These are phyloP conservation scores for Penaeus monodon DNA, from an alignment of 2,888 invertebrate genomes.

Conservation along the genomic window DNA sequence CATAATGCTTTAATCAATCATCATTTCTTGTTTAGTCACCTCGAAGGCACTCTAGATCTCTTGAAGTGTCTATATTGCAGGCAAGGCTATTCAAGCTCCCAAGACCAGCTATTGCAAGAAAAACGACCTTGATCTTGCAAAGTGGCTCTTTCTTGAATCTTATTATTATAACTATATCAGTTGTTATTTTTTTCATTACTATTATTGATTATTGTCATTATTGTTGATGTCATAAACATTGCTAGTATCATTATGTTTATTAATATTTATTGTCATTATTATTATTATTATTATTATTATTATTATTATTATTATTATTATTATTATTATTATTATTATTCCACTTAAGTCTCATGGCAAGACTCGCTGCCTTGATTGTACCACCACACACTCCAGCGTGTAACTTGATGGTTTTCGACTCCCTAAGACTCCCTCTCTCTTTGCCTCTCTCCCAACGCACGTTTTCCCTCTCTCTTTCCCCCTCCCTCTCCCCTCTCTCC, in stretches of 20 bases:
- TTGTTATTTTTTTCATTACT: conserved; percentile 22
- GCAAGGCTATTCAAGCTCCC: conserved; percentile 33
- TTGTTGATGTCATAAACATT: neutral
- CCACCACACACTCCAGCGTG: too few relatives aligned
- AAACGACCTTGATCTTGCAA: conserved; percentile 51
- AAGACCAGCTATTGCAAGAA: conserved; percentile 51
- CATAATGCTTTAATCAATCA: too few relatives aligned
- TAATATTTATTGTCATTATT: conserved; percentile 4
- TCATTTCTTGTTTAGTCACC: too few relatives aligned
- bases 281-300: neutral
- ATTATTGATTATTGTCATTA: neutral
- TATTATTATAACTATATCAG: conserved; percentile 8
- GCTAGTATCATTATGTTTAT: too few relatives aligned
- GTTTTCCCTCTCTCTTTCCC: neutral
- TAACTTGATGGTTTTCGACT: too few relatives aligned
- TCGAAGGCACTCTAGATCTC: neutral
- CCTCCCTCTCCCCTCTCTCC: neutral
- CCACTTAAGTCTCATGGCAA: neutral
- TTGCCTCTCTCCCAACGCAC: too few relatives aligned
- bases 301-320: neutral
- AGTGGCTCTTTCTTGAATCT: conserved; percentile 26
- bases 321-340: neutral
- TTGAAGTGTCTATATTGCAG: conserved; percentile 35
- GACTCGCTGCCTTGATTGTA: too few relatives aligned
- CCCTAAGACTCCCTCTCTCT: too few relatives aligned